A percentile compares a stretch with the other conserved stretches of the same genome.
Conservation (phyloP, 2,113 vertebrate genomes). For the Danionella cerebrum region DNA sequence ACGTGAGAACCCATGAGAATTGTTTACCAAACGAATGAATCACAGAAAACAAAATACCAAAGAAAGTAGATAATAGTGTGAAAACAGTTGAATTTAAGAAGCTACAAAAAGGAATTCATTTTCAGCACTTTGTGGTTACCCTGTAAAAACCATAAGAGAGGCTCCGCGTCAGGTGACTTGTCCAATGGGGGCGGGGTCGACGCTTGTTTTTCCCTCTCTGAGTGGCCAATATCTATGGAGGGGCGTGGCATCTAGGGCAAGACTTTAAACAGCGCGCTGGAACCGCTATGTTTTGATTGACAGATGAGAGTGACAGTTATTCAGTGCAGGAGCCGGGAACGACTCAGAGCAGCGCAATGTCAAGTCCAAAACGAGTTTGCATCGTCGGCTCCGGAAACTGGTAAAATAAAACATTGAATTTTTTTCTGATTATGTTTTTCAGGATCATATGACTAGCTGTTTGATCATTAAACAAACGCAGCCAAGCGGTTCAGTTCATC, state of each 20-base stretch:
- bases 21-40: too few species aligned
- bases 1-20: too few species aligned
- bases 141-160: too few species aligned
- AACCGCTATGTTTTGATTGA: background rate
- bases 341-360: slow-evolving; percentile 49
- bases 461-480: background rate
- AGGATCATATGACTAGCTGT: background rate
- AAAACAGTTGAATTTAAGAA: too few species aligned
- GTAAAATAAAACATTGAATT: slow-evolving; percentile 55
- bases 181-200: background rate
- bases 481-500: background rate
- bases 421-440: background rate
- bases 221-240: background rate
- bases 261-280: background rate
- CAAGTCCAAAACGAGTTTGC: slow-evolving; percentile 76
- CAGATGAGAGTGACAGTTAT: background rate
- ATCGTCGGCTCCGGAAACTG: slow-evolving; percentile 94
- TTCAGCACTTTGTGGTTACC: too few species aligned
- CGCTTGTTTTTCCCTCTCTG: background rate
- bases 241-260: background rate
- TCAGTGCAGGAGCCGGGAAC: background rate
- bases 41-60: too few species aligned
- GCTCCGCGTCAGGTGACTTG: too few species aligned
- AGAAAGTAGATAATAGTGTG: too few species aligned
- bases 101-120: too few species aligned